A percentile compares a stretch with the other conserved stretches of the same genome.
Evolutionary conservation across 1,140 invertebrate species (phyloP).

Genomic region (Lepeophtheirus salmonis): DNA sequence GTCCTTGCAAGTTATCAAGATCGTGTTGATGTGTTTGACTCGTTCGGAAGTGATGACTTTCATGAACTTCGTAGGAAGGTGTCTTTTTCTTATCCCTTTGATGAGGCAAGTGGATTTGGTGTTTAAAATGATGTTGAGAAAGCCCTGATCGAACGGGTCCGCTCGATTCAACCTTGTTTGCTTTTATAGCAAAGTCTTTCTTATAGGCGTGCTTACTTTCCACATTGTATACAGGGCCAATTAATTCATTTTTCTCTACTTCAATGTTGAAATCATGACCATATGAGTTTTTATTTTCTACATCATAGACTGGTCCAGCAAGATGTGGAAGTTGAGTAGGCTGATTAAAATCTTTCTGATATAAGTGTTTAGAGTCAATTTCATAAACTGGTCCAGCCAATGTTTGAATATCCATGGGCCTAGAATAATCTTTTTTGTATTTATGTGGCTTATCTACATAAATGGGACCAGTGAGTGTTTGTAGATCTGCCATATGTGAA

Average conservation of each 20-base stretch:
- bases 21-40: slow-evolving; percentile 12
- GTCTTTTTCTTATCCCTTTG: slow-evolving; percentile 10
- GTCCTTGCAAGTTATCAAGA: slow-evolving; percentile 7
- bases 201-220: slow-evolving; percentile 14
- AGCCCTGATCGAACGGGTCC: neutral
- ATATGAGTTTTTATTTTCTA: slow-evolving; percentile 4
- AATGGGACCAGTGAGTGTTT: slow-evolving; percentile 7
- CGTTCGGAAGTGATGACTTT: slow-evolving; percentile 12
- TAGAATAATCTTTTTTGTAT: slow-evolving; percentile 8
- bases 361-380: neutral
- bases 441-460: neutral
- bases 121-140: slow-evolving; percentile 15
- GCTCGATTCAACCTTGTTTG: neutral
- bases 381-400: slow-evolving; percentile 8
- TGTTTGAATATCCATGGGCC: neutral
- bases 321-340: neutral
- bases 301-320: slow-evolving; percentile 4
- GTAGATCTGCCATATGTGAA: slow-evolving; percentile 9
- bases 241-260: slow-evolving; percentile 3
- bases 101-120: slow-evolving; percentile 12
- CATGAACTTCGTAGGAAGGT: slow-evolving; percentile 14
- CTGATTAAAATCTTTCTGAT: neutral
- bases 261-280: slow-evolving; percentile 14
- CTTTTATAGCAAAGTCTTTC: slow-evolving; percentile 1
- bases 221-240: slow-evolving; percentile 14